Evolutionary conservation across 1,140 invertebrate genomes (phyloP), one percentile per base, ranked within the genome.

Genomic region (Solen grandis): DNA sequence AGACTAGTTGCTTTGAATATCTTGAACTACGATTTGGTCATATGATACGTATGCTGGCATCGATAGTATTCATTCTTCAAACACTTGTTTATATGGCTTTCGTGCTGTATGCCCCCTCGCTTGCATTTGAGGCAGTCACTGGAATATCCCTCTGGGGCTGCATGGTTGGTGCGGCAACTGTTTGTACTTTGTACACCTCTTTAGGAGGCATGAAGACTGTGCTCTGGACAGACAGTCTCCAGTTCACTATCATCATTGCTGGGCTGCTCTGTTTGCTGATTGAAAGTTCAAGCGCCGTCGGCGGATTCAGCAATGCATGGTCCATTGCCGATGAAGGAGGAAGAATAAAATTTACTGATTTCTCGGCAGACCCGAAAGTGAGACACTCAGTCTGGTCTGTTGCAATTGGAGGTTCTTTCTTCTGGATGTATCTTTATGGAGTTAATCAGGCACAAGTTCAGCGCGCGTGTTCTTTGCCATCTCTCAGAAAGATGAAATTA

Each of bases 141-240:
- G 46, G 46, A 2, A 16, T 72, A 0, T 72, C 69, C 14, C 27
- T 72, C 5, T 72, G 69, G 69, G 52, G 29, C 2, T 57, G 29
- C 25, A 57, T 72, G 69, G 25, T 72, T 57, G 69, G 29, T 14
- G 46, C 59, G 35, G 50, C 69, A 14, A 25, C 69, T 2, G 54
- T 72, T 29, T 72, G 69, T 41, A 72, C 69, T 36, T 25, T 72
- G 8, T 72, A 72, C 46, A 72, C 69, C 1, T 41, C 52, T 19
- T 41, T 72, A 94, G 97, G 97, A 52, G 97, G 97, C 2, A 96
- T 98, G 94, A 98, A 98, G 92, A 97, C 97, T 5, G 97, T 98
- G 0, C 95, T 98, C 82, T 90, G 88, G 93, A 97, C 97, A 0
- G 97, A 98, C 90, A 95, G 96, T 0, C 95, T 98, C 77, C 97